phyloP scores from a whole-genome alignment of 2,888 invertebrate genomes.

The Choreutis nemorana region DNA sequence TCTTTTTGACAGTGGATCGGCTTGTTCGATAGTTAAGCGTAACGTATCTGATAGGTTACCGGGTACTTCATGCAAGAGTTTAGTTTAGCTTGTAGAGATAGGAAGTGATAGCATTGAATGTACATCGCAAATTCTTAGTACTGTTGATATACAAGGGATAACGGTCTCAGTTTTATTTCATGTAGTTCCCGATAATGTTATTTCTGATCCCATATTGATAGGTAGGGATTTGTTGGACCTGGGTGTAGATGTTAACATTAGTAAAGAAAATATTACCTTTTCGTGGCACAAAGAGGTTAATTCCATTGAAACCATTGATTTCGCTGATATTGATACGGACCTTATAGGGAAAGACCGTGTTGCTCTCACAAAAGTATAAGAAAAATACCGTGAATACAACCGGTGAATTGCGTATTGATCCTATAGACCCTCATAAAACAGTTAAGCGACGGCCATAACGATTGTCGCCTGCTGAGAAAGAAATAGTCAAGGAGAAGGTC shows the following conservation, averaged over 20 bases:
- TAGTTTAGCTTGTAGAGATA: slow-evolving; percentile 1
- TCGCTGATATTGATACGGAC: too few species aligned
- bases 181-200: not conserved
- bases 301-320: too few species aligned
- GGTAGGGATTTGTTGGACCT: not conserved
- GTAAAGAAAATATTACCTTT: not conserved
- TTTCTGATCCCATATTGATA: not conserved
- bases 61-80: too few species aligned
- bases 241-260: not conserved
- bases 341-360: too few species aligned
- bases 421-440: too few species aligned
- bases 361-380: too few species aligned
- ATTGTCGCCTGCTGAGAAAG: too few species aligned
- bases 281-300: slow-evolving; percentile 2
- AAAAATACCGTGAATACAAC: too few species aligned
- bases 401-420: too few species aligned
- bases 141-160: not conserved
- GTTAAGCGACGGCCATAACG: too few species aligned
- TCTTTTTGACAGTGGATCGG: slow-evolving; percentile 12
- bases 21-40: slow-evolving; percentile 1
- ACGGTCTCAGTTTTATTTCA: not conserved
- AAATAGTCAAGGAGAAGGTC: too few species aligned
- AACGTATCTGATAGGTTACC: not conserved
- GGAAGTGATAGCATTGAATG: slow-evolving; percentile 1
- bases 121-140: not conserved